Evolutionary conservation across 2,797 vertebrate species (phyloP).

Genomic region (Anabas testudineus): DNA sequence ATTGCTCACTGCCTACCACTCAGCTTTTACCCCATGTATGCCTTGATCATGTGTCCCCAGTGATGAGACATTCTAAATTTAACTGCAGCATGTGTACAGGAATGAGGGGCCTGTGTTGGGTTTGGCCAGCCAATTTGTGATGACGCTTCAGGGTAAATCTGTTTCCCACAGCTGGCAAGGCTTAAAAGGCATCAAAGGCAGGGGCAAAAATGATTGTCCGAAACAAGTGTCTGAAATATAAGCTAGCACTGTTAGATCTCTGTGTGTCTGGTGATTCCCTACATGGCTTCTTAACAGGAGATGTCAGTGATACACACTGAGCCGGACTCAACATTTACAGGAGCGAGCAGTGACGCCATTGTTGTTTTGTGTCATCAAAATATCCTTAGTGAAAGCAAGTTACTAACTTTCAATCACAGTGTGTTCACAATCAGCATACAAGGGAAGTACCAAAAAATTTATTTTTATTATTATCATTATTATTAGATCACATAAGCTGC

Average conservation of each 20-base stretch:
- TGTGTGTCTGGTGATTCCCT: constrained; percentile 54
- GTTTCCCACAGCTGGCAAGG: background rate
- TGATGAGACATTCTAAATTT: constrained; percentile 44
- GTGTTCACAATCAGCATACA: no score
- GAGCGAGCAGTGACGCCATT: constrained; percentile 31
- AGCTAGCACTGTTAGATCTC: no score
- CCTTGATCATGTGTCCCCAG: constrained; percentile 17
- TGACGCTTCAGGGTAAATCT: constrained; percentile 1
- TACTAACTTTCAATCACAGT: no score
- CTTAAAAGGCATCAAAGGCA: background rate
- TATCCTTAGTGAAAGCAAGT: no score
- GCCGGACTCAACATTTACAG: constrained; percentile 65
- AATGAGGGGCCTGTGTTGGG: background rate
- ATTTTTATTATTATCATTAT: no score
- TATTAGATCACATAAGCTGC: no score
- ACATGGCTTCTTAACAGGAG: constrained; percentile 51
- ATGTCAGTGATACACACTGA: constrained; percentile 33
- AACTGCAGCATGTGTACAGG: constrained; percentile 37
- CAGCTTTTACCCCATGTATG: background rate
- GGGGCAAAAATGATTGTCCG: no score
- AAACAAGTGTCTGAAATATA: no score
- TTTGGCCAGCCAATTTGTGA: background rate
- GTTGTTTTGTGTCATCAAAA: no score
- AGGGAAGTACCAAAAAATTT: no score
- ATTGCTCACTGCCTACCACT: no score